Base-by-base conservation (phyloP, 2,113 vertebrate genomes). In the Campylorhamphus procurvoides region DNA sequence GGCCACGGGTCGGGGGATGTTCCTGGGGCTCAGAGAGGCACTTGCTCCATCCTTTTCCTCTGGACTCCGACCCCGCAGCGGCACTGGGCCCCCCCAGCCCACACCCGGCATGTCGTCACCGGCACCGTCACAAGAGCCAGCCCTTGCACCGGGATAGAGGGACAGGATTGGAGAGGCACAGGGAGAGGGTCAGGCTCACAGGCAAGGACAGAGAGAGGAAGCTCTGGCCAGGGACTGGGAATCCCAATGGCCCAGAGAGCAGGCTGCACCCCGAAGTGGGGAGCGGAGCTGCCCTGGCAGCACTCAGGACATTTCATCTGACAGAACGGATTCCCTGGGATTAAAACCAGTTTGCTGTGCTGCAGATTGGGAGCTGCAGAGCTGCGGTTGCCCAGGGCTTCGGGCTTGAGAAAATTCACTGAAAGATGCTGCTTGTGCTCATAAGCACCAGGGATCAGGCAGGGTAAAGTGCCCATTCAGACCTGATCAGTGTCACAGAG, bases 21-120 rank as follows among this genome's bases (percentile, higher is more conserved):
- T 79, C 87, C 49, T 7, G 14, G 42, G 49, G 44, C 62, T 81
- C 18, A 92, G 37, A 11, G 91, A 31, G 4, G 88, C 94, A 49
- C 96, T 92, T 10, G 49, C 92, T n/a, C 91, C 84, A 25, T 87
- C 95, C 90, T 72, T 40, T 14, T 84, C 94, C 95, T 83, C 95
- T 29, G 1, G 49, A 8, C 39, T 10, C 5, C 0, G 16, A 64
- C 42, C 84, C 72, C 5, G 53, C 91, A 77, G 96, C 84, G 4
- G 73, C 14, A 58, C 94, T 5, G 85, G 40, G 85, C 75, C 95
- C 96, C 35, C 58, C 24, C 44, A 44, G 17, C n/a, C 96, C 90
- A 93, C 85, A 35, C 87, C 73, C 74, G 62, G 74, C 87, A 64
- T 94, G 97, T 90, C 98, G 96, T 98, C 98, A 98, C 67, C 77